Percentiles rank a stretch among this genome's conserved stretches.
These are phyloP conservation scores for Oreocharis arfaki DNA, from an alignment of 2,113 vertebrate species.

Conservation along the genomic window DNA sequence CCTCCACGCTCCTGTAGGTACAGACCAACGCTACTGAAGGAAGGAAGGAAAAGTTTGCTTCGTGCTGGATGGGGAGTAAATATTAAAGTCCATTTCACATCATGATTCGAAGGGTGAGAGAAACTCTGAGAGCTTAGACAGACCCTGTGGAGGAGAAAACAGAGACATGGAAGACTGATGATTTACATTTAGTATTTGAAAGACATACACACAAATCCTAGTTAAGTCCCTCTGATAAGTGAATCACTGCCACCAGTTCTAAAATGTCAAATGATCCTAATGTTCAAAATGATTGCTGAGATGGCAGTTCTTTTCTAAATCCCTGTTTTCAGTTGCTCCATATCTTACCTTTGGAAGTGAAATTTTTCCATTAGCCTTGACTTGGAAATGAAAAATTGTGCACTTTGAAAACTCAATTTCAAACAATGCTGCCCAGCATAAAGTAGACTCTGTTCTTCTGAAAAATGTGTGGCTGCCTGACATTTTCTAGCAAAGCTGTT, in stretches of 20 bases:
- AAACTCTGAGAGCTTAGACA: not conserved
- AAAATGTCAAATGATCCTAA: constrained; percentile 23
- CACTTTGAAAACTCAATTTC: not conserved
- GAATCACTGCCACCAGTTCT: constrained; percentile 12
- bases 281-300: constrained; percentile 26
- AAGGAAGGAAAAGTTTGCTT: not conserved
- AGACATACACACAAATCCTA: constrained; percentile 30
- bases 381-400: constrained; percentile 20
- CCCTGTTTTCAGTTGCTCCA: not conserved
- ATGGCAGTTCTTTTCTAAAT: constrained; percentile 5
- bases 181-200: not conserved
- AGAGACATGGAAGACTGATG: not conserved
- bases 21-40: not conserved
- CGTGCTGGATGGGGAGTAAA: not conserved
- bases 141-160: not conserved
- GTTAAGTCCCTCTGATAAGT: constrained; percentile 23
- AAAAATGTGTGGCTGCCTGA: constrained; percentile 17
- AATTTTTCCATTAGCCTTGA: constrained; percentile 19
- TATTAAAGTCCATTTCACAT: not conserved
- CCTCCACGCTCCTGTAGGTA: not conserved
- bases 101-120: not conserved
- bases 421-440: constrained; percentile 22
- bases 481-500: constrained; percentile 34
- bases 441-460: not conserved
- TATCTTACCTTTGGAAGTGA: constrained; percentile 1